Base-by-base conservation (phyloP, 1,140 invertebrate genomes). In the Pristionchus pacificus region DNA sequence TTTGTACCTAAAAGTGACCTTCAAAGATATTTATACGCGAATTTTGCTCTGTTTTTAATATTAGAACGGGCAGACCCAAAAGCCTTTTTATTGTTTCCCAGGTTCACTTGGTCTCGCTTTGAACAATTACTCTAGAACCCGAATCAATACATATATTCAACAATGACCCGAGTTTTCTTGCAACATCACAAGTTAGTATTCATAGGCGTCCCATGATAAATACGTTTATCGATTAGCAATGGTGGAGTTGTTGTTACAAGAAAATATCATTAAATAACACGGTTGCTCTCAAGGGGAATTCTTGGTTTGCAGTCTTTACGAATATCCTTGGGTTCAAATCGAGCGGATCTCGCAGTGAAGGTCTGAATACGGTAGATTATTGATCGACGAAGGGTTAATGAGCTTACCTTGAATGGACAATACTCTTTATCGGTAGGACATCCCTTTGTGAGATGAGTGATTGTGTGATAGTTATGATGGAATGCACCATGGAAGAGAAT, bases 401-500 rank as follows among this genome's bases (percentile, higher is more conserved):
- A 10, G 38, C 15, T 29, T 27, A 72, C 71, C 25, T 75, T 65
- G 55, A 82, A 32, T 19, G 73, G 73, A 31, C 78, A 79, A 29
- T 75, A 81, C 27, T 79, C 79, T 0, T 74, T 64, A n/a, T 72
- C 68, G 15, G 31, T 19, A 24, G 78, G 79, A 57, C 78, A 79
- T 27, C 78, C 78, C 29, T 81, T 76, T 10, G 74, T 77, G 15
- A 79, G 57, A 58, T 76, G 80, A 19, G 78, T 79, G 77, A 79
- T 81, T 6, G 70, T 57, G 25, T 75, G 77, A 63, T 81, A 79
- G 32, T 79, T 70, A 14, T 79, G 70, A 70, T 79, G 73, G 71
- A 76, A 79, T 1, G 79, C 76, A 24, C 70, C 63, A 38, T 81
- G 78, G 64, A 80, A 79, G 10, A 79, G 68, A 68, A 79, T 73